Base-by-base conservation (phyloP, 1,140 invertebrate species). In the Drosophila leontia region DNA sequence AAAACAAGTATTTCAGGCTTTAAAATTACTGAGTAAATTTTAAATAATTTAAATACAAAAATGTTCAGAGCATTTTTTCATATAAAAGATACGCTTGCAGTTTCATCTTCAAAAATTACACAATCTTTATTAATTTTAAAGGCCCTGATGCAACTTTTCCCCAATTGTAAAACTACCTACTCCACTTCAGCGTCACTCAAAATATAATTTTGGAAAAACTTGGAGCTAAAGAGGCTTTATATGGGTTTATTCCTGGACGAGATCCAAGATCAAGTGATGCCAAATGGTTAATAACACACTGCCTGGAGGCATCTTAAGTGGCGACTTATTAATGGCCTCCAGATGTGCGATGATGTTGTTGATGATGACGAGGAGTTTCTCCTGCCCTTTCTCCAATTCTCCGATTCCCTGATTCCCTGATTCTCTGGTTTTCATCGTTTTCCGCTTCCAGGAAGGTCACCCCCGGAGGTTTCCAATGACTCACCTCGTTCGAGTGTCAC, bases 401-500 rank as follows among this genome's bases (percentile, higher is more conserved):
- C 32, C 4, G 4, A 11, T 35, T 44, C n/a, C 51, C 26, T 0
- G 23, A 1, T 26, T 26, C 23, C 23, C 45, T 3, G 11, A 4
- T 39, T 57, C 13, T n/a, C 32, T 41, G 29, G 15, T 47, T 76
- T 64, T 45, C 26, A 34, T 32, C 12, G 19, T 56, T 57, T 75
- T 60, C 65, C 75, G 65, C 75, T 70, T 78, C 63, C 75, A 69
- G 75, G 75, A 78, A 78, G 57, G 75, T 78, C 75, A 74, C 3
- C 19, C 41, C 53, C 23, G 11, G 62, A 17, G 37, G 23, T 60
- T 76, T 68, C 29, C 86, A 80, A 86, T 86, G 83, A 86, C 70
- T 86, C 83, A 86, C 65, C 78, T 69, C 82, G 83, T 87, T 80
- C 80, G 75, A 77, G 72, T 87, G 79, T 87, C 83, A 80, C 60